These are phyloP conservation scores for Gallinago paraguaiae DNA, from an alignment of 2,113 vertebrate species.

Conservation along the genomic window DNA sequence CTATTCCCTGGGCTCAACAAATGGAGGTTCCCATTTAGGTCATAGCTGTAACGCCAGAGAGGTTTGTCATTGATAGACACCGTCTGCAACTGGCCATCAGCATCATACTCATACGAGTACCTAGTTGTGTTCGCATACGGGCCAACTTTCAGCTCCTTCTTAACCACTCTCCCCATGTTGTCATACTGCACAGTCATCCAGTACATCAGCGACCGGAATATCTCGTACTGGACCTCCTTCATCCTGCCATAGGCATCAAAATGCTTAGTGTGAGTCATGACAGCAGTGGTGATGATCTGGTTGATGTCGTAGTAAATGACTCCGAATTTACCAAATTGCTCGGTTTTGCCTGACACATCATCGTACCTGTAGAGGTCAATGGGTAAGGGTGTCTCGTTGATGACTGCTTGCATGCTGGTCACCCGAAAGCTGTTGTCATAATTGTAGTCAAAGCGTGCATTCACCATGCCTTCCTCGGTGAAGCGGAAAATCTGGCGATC, in stretches of 20 bases:
- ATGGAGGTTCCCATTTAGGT: slow-evolving; percentile 96
- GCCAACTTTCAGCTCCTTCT: slow-evolving; percentile 95
- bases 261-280: slow-evolving; percentile 99
- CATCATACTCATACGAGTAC: slow-evolving; percentile 95
- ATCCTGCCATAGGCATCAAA: slow-evolving; percentile 96
- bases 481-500: slow-evolving; percentile 98
- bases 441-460: slow-evolving; percentile 96
- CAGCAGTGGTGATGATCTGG: slow-evolving; percentile 96
- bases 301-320: slow-evolving; percentile 99
- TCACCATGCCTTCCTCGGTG: slow-evolving; percentile 97
- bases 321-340: slow-evolving; percentile 98
- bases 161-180: slow-evolving; percentile 97
- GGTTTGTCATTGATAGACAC: slow-evolving; percentile 97
- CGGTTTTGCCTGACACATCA: slow-evolving; percentile 94
- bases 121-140: slow-evolving; percentile 98
- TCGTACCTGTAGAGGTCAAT: slow-evolving; percentile 97
- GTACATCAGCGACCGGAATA: slow-evolving; percentile 97
- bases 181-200: slow-evolving; percentile 99
- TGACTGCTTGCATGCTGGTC: slow-evolving; percentile 98
- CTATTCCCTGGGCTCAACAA: slow-evolving; percentile 94
- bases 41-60: slow-evolving; percentile 96
- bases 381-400: slow-evolving; percentile 94
- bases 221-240: slow-evolving; percentile 98
- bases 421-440: slow-evolving; percentile 99
- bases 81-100: slow-evolving; percentile 92